phyloP scores from a whole-genome alignment of 1,140 invertebrate species.

The Leptinotarsa texana region DNA sequence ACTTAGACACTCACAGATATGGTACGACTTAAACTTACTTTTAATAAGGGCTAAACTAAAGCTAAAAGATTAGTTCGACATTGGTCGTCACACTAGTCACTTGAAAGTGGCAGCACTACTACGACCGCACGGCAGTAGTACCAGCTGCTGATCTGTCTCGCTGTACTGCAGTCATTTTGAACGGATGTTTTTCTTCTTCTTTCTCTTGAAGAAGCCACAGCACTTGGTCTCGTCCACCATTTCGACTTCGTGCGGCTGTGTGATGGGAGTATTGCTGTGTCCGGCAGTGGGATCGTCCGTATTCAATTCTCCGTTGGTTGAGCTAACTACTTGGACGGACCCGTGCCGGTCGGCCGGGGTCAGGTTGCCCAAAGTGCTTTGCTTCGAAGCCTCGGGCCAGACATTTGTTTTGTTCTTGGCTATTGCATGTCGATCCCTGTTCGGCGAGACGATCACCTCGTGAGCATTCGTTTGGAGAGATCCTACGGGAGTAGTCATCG shows the following conservation, averaged over 20 bases:
- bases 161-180: slow-evolving; percentile 74
- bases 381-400: slow-evolving; percentile 62
- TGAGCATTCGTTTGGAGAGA: slow-evolving; percentile 15
- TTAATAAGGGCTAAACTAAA: slow-evolving; percentile 54
- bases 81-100: slow-evolving; percentile 51
- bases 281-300: slow-evolving; percentile 94
- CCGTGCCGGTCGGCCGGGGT: slow-evolving; percentile 92
- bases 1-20: slow-evolving; percentile 51
- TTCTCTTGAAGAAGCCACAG: slow-evolving; percentile 95
- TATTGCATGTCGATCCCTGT: neutral
- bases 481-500: slow-evolving; percentile 62
- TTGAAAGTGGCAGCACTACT: slow-evolving; percentile 54
- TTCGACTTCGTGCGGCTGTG: slow-evolving; percentile 89
- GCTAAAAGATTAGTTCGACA: slow-evolving; percentile 52
- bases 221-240: slow-evolving; percentile 91
- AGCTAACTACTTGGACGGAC: slow-evolving; percentile 88
- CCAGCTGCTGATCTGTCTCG: slow-evolving; percentile 56
- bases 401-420: slow-evolving; percentile 51
- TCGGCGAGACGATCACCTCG: slow-evolving; percentile 7
- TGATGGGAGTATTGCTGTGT: slow-evolving; percentile 95
- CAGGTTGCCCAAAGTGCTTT: slow-evolving; percentile 72
- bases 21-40: slow-evolving; percentile 49
- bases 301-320: slow-evolving; percentile 93
- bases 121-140: slow-evolving; percentile 56
- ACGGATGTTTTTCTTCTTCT: slow-evolving; percentile 91